Evolutionary conservation across 2,113 vertebrate species (phyloP).

Genomic region (Ammodramus savannarum): DNA sequence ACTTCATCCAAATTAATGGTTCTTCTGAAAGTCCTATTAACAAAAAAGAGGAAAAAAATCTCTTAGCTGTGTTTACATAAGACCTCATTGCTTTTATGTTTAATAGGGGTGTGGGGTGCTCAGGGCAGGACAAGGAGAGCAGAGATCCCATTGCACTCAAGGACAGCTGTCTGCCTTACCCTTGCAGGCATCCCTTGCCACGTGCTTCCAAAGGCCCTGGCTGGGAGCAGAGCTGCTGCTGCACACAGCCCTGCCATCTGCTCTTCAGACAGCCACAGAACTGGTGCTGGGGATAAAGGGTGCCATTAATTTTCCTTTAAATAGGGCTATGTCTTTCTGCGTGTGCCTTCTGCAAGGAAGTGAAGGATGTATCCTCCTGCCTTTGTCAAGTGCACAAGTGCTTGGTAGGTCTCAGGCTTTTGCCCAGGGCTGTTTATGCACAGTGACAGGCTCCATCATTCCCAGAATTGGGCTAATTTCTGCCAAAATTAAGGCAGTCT

Average conservation of each 20-base stretch:
- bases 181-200: neutral
- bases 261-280: neutral
- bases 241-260: neutral
- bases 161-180: neutral
- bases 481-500: neutral
- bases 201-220: neutral
- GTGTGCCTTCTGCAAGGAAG: neutral
- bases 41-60: neutral
- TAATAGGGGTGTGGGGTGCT: neutral
- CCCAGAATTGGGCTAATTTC: neutral
- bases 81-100: neutral
- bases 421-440: neutral
- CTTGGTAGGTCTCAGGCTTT: fast-evolving
- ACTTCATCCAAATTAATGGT: neutral
- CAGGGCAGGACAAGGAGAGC: neutral
- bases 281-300: neutral
- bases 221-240: neutral
- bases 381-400: neutral
- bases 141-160: neutral
- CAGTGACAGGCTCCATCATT: neutral
- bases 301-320: neutral
- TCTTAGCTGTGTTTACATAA: neutral
- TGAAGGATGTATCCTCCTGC: fast-evolving
- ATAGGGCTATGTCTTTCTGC: neutral
- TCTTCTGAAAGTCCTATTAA: neutral